A percentile compares a stretch with the other conserved stretches of the same genome.
phyloP scores from a whole-genome alignment of 2,113 vertebrate species.

The Fregetta grallaria region DNA sequence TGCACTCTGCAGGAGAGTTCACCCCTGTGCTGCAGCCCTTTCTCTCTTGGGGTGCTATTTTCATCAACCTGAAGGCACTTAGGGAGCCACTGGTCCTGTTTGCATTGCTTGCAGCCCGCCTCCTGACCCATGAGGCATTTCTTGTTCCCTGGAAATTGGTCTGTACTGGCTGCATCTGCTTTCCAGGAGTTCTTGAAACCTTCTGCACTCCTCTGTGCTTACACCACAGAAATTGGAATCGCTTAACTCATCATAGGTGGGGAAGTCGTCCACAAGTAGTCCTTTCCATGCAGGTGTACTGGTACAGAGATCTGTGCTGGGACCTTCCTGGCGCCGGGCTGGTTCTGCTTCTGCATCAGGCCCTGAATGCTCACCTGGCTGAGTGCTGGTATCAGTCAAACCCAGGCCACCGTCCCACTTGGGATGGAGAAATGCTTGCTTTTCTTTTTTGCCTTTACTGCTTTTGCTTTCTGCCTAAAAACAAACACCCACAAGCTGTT shows the following conservation, averaged over 20 bases:
- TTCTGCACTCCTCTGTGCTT: conserved; percentile 75
- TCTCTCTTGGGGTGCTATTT: background rate
- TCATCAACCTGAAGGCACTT: background rate
- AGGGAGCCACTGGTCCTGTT: background rate
- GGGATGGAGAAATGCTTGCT: conserved; percentile 68
- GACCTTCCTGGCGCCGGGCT: conserved; percentile 12
- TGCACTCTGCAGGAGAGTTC: background rate
- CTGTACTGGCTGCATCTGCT: conserved; percentile 75
- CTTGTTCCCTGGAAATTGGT: background rate
- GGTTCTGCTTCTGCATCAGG: conserved; percentile 72
- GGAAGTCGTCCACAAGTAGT: conserved; percentile 70
- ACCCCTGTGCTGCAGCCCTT: background rate
- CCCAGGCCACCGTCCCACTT: conserved; percentile 78
- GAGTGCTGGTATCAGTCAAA: conserved; percentile 75
- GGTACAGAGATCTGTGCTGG: background rate
- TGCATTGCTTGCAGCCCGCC: background rate
- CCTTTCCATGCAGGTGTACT: conserved; percentile 26
- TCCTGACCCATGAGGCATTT: background rate
- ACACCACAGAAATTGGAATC: conserved; percentile 77
- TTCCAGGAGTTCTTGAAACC: conserved; percentile 79
- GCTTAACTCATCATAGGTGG: conserved; percentile 75
- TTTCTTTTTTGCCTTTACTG: conserved; percentile 48
- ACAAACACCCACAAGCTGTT: background rate
- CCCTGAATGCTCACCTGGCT: conserved; percentile 76
- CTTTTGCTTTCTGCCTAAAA: conserved; percentile 64